Evolutionary conservation across 2,888 invertebrate genomes (phyloP).

Genomic region (Pandemis heparana): DNA sequence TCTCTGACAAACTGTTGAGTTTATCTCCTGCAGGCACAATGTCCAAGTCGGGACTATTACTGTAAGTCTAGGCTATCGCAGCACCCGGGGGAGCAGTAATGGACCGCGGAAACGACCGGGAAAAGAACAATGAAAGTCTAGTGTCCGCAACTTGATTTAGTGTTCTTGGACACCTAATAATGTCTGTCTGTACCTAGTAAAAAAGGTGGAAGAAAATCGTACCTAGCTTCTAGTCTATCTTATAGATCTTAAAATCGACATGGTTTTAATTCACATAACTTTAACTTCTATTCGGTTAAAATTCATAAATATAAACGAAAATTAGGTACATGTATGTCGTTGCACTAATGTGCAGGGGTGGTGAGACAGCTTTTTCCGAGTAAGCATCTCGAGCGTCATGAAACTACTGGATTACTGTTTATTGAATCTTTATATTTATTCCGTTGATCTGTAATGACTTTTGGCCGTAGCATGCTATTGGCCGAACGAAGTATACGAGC

Average conservation of each 20-base stretch:
- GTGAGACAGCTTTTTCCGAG: too few relatives aligned
- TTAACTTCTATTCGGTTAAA: too few relatives aligned
- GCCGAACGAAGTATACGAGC: constrained; percentile 78
- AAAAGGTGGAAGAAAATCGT: constrained; percentile 11
- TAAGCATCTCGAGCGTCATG: too few relatives aligned
- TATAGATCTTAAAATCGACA: not conserved
- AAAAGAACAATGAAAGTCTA: constrained; percentile 70
- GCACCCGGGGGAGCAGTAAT: constrained; percentile 69
- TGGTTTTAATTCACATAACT: not conserved
- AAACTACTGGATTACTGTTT: too few relatives aligned
- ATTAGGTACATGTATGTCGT: too few relatives aligned
- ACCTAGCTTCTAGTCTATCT: not conserved
- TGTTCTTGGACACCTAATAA: constrained; percentile 64
- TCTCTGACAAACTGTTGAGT: constrained; percentile 47
- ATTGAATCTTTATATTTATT: too few relatives aligned
- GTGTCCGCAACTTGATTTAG: constrained; percentile 74
- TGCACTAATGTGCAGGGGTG: too few relatives aligned
- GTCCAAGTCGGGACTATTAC: constrained; percentile 59
- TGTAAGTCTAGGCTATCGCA: constrained; percentile 65
- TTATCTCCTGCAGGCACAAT: constrained; percentile 49
- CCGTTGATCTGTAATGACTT: too few relatives aligned
- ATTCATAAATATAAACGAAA: too few relatives aligned
- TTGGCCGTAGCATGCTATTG: constrained; percentile 72
- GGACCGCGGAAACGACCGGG: constrained; percentile 71
- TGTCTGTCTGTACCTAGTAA: constrained; percentile 48